phyloP scores from a whole-genome alignment of 2,113 vertebrate genomes.

The Tetraodon nigroviridis region DNA sequence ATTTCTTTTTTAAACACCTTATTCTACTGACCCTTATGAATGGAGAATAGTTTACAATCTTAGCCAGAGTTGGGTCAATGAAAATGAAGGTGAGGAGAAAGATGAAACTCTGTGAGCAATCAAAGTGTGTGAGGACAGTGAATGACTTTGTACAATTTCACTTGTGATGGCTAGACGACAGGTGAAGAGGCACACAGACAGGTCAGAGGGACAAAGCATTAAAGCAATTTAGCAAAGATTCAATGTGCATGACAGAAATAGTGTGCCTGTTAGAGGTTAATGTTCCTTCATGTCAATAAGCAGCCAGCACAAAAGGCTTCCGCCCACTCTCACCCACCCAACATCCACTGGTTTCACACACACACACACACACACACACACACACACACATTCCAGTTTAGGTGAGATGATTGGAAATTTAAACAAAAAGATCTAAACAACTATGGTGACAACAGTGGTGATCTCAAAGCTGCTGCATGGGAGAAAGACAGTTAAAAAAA shows the following conservation, averaged over 20 bases:
- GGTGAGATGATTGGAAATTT: conserved; percentile 25
- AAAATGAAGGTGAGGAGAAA: conserved; percentile 58
- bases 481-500: not conserved
- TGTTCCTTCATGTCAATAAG: conserved; percentile 25
- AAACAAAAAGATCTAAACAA: conserved; percentile 17
- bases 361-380: too few species aligned
- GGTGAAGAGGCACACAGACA: conserved; percentile 42
- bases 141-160: conserved; percentile 55
- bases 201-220: conserved; percentile 31
- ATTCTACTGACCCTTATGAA: conserved; percentile 73
- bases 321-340: conserved; percentile 22
- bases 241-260: conserved; percentile 24
- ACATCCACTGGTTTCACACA: conserved; percentile 19
- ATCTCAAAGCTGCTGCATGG: not conserved
- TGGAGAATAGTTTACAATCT: conserved; percentile 77
- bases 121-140: conserved; percentile 53
- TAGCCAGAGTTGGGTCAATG: conserved; percentile 72
- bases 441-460: conserved; percentile 12
- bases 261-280: conserved; percentile 29
- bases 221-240: conserved; percentile 42
- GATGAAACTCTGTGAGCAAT: conserved; percentile 55
- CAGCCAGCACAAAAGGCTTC: conserved; percentile 32
- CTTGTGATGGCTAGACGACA: conserved; percentile 45
- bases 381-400: conserved; percentile 17
- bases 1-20: conserved; percentile 73